phyloP scores from a whole-genome alignment of 2,888 invertebrate species.

The Ennomos fuscantarius region DNA sequence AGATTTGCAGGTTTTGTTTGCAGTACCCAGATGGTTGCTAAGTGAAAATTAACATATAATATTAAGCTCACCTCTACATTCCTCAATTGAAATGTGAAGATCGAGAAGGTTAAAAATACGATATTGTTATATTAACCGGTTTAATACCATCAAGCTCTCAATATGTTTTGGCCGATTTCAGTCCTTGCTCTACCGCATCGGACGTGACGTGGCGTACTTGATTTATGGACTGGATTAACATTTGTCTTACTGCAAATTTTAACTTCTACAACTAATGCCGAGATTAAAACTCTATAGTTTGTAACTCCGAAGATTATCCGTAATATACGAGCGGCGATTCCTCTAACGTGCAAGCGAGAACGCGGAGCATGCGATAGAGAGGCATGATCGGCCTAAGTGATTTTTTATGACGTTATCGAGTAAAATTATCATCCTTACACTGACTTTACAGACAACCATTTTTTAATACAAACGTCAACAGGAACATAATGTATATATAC shows the following conservation, averaged over 20 bases:
- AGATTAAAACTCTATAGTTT: slow-evolving; percentile 48
- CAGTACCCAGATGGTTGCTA: no score
- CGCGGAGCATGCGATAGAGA: no score
- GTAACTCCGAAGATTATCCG: slow-evolving; percentile 39
- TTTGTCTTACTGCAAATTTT: slow-evolving; percentile 55
- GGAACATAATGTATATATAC: slow-evolving; percentile 16
- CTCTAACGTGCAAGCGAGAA: slow-evolving; percentile 29
- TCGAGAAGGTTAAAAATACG: not conserved
- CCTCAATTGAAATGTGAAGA: no score
- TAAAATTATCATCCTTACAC: no score
- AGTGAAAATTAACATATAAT: no score
- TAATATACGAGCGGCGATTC: slow-evolving; percentile 38
- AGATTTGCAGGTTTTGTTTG: no score
- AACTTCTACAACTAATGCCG: slow-evolving; percentile 50
- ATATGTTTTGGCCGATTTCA: not conserved
- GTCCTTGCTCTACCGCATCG: slow-evolving; percentile 41
- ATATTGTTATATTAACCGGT: slow-evolving; percentile 4
- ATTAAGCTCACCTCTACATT: no score
- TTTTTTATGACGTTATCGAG: no score
- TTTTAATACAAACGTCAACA: slow-evolving; percentile 14
- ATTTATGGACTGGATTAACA: slow-evolving; percentile 57
- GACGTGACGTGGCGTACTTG: slow-evolving; percentile 57
- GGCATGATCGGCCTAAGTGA: no score
- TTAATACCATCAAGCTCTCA: not conserved
- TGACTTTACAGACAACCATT: no score